These are phyloP conservation scores for Lasioglossum zephyrum DNA, from an alignment of 2,888 invertebrate species.

Conservation along the genomic window DNA sequence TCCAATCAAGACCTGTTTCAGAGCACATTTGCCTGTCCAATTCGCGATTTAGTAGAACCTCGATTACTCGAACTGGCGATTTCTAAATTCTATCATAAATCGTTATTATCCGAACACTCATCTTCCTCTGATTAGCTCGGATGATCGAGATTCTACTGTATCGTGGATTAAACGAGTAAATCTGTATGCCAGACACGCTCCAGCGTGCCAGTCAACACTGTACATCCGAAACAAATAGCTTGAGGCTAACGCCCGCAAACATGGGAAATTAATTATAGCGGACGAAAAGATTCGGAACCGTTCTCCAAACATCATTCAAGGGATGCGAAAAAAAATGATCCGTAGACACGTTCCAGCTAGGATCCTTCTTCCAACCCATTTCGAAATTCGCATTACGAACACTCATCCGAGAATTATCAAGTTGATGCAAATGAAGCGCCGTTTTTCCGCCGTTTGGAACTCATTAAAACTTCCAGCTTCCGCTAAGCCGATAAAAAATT, in stretches of 20 bases:
- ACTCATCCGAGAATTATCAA: slow-evolving; percentile 11
- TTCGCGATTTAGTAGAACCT: no score
- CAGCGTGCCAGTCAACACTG: no score
- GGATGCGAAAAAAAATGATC: neutral
- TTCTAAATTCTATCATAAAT: neutral
- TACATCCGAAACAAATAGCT: neutral
- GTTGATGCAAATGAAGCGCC: slow-evolving; percentile 6
- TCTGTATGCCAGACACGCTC: neutral
- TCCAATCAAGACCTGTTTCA: no score
- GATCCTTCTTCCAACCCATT: neutral
- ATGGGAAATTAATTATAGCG: neutral
- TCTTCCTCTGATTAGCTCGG: no score
- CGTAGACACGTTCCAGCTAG: neutral
- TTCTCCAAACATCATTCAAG: neutral
- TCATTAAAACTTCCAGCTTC: slow-evolving; percentile 11
- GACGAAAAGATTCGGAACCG: neutral
- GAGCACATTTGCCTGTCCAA: no score
- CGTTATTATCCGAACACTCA: neutral
- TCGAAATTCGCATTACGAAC: slow-evolving; percentile 3
- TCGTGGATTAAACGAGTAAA: neutral
- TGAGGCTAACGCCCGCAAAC: neutral
- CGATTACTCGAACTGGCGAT: no score
- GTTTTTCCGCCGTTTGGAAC: slow-evolving; percentile 8
- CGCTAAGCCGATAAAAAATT: slow-evolving; percentile 12
- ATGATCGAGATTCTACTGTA: neutral